These are phyloP conservation scores for Microplitis manilae DNA, from an alignment of 2,888 invertebrate species.

Conservation along the genomic window DNA sequence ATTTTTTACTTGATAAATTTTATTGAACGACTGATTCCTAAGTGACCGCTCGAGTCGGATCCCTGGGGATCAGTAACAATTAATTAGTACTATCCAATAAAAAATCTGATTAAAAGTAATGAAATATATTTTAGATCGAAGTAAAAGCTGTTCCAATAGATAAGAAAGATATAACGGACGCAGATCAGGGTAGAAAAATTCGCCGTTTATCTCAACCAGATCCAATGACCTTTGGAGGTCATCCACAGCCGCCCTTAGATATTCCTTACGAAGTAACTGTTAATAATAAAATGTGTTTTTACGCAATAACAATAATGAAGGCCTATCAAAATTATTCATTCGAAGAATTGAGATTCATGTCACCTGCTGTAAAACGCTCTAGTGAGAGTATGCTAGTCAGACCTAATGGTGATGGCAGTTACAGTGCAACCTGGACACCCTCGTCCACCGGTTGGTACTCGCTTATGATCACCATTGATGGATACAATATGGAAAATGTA, in stretches of 20 bases:
- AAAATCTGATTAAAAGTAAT: constrained; percentile 6
- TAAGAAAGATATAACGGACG: constrained; percentile 77
- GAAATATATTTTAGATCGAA: constrained; percentile 74
- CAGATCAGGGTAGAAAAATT: constrained; percentile 76
- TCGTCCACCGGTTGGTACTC: constrained; percentile 91
- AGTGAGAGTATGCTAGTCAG: constrained; percentile 86
- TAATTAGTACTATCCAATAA: background rate
- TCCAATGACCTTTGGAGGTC: constrained; percentile 77
- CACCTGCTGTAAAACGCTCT: constrained; percentile 80
- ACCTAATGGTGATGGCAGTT: constrained; percentile 85
- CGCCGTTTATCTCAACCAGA: constrained; percentile 75
- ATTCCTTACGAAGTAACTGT: constrained; percentile 88
- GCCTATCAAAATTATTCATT: constrained; percentile 93
- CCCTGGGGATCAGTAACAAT: background rate
- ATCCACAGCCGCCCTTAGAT: constrained; percentile 78
- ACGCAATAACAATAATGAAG: constrained; percentile 96
- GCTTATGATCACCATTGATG: constrained; percentile 89
- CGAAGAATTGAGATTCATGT: constrained; percentile 89
- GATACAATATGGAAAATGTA: constrained; percentile 80
- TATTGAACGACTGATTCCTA: background rate
- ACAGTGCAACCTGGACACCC: constrained; percentile 93
- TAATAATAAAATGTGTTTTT: constrained; percentile 93
- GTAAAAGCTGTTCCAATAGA: constrained; percentile 83
- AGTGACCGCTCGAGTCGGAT: background rate
- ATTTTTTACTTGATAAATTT: background rate